Conservation (phyloP, 2,797 vertebrate genomes). For the Lemur catta region DNA sequence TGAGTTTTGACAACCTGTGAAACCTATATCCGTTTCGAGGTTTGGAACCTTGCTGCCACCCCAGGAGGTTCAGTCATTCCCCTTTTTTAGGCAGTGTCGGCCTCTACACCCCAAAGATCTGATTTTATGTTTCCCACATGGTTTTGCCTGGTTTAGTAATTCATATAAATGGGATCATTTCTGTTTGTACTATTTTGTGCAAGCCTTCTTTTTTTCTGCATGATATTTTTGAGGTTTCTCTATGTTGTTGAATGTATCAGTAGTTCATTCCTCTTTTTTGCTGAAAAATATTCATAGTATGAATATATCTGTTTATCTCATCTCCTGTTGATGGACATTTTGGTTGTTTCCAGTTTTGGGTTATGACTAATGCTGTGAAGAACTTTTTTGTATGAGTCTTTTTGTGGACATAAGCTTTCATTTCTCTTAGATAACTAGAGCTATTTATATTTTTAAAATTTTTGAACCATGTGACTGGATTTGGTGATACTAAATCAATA, state of each 20-base stretch:
- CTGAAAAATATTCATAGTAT: not conserved
- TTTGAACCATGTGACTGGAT: not conserved
- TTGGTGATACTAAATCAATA: slow-evolving; percentile 13
- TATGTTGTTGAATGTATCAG: not conserved
- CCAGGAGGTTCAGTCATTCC: not conserved
- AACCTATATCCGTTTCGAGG: not conserved
- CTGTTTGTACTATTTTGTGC: not conserved
- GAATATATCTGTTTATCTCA: not conserved
- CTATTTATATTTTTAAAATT: not conserved
- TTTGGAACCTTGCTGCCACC: not conserved
- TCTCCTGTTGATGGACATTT: not conserved
- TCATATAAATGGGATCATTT: not conserved
- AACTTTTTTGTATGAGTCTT: not conserved
- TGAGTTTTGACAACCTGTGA: not conserved
- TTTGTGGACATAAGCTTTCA: not conserved
- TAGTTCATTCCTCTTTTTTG: not conserved
- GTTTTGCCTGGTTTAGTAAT: not conserved
- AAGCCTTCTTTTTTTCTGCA: not conserved
- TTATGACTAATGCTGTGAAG: not conserved
- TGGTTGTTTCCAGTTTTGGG: not conserved
- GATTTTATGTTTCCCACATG: not conserved
- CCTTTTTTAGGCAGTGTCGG: not conserved
- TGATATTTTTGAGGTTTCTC: slow-evolving; percentile 12
- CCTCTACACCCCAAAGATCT: not conserved
- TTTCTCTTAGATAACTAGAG: slow-evolving; percentile 10